Evolutionary conservation across 2,888 invertebrate species (phyloP).

Genomic region (Physocephala rufipes): DNA sequence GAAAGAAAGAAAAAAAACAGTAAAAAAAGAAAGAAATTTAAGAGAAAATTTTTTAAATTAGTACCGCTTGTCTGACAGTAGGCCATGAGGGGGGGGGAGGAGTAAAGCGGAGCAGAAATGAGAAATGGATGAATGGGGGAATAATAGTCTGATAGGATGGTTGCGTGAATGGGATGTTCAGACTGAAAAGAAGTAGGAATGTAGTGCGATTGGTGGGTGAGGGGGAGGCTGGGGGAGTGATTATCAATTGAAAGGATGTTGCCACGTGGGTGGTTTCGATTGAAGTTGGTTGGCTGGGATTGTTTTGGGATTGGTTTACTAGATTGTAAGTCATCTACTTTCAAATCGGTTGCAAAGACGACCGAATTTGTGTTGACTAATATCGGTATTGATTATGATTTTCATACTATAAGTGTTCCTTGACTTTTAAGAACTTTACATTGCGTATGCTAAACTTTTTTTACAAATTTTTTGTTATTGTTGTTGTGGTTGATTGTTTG

Average conservation of each 20-base stretch:
- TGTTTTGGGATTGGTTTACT: too few relatives aligned
- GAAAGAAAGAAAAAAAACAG: not conserved
- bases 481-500: not conserved
- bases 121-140: conserved; percentile 10
- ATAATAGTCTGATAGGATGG: too few relatives aligned
- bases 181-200: not conserved
- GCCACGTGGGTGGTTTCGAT: not conserved
- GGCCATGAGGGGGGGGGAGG: too few relatives aligned
- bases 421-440: too few relatives aligned
- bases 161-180: too few relatives aligned
- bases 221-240: not conserved
- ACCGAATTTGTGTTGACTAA: not conserved
- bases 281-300: not conserved
- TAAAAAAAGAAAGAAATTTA: not conserved
- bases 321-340: too few relatives aligned
- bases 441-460: not conserved
- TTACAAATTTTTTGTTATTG: not conserved
- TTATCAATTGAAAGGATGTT: not conserved
- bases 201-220: not conserved
- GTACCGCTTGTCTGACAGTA: not conserved
- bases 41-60: conserved; percentile 21
- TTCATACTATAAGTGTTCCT: too few relatives aligned
- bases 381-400: not conserved
- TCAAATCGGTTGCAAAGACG: too few relatives aligned
- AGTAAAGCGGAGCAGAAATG: too few relatives aligned